Evolutionary conservation across 2,113 vertebrate genomes (phyloP).

Genomic region (Anser brachyrhynchus): DNA sequence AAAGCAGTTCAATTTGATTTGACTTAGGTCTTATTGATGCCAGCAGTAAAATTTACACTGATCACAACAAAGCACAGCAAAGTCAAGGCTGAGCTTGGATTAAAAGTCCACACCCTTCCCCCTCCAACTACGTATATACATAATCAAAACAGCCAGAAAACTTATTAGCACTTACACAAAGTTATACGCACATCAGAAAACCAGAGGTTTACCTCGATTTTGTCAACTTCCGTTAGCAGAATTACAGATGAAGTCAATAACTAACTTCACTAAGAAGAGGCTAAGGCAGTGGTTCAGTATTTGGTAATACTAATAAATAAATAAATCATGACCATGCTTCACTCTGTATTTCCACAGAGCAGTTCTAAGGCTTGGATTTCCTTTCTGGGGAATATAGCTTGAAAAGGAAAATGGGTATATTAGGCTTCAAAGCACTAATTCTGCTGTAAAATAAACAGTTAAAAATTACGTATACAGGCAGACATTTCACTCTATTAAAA

Average conservation of each 20-base stretch:
- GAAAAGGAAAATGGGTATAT: background rate
- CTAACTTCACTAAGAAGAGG: background rate
- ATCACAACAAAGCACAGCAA: background rate
- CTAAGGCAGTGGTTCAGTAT: background rate
- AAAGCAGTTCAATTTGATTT: background rate
- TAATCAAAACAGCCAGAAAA: background rate
- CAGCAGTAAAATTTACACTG: background rate
- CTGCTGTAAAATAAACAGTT: background rate
- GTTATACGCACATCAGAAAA: background rate
- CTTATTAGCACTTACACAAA: background rate
- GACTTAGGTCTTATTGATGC: background rate
- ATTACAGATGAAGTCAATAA: background rate
- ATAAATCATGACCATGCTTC: background rate
- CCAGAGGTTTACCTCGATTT: background rate
- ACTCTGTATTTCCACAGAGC: background rate
- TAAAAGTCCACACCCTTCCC: background rate
- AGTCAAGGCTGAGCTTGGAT: background rate
- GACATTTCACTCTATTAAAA: conserved; percentile 46
- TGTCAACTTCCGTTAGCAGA: background rate
- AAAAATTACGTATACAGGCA: background rate
- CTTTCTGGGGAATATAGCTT: background rate
- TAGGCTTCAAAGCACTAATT: background rate
- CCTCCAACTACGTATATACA: background rate
- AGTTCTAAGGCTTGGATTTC: background rate
- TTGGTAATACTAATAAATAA: background rate